Conservation (phyloP, 2,113 vertebrate species). For the Chloroceryle aenea region DNA sequence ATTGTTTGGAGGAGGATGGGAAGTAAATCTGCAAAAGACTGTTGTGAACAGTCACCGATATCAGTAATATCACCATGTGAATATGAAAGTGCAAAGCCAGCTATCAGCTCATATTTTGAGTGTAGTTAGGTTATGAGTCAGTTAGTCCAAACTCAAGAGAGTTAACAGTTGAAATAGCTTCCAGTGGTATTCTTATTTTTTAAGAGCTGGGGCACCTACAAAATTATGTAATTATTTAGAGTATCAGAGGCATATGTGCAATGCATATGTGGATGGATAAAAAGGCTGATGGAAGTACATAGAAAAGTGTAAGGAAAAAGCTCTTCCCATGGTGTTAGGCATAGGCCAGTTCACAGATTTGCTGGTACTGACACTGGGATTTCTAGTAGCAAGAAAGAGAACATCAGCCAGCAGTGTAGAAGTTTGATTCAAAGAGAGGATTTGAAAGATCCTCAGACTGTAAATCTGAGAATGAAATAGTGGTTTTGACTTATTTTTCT, state of each 20-base stretch:
- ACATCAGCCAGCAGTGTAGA: neutral
- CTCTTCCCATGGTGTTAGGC: neutral
- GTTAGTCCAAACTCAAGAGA: neutral
- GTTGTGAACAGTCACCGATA: neutral
- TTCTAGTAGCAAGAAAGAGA: neutral
- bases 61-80: neutral
- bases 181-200: neutral
- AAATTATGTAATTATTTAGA: neutral
- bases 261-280: neutral
- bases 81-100: neutral
- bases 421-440: neutral
- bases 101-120: neutral
- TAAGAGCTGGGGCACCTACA: neutral
- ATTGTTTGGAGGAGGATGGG: neutral
- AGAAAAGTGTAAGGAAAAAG: neutral
- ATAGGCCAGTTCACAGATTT: neutral
- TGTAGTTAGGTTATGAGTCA: neutral
- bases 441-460: neutral
- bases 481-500: neutral
- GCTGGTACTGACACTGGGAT: neutral
- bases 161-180: neutral
- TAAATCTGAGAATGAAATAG: neutral
- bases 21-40: neutral
- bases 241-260: neutral
- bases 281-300: neutral